Base-by-base conservation (phyloP, 2,888 invertebrate genomes). In the Neoaliturus tenellus region DNA sequence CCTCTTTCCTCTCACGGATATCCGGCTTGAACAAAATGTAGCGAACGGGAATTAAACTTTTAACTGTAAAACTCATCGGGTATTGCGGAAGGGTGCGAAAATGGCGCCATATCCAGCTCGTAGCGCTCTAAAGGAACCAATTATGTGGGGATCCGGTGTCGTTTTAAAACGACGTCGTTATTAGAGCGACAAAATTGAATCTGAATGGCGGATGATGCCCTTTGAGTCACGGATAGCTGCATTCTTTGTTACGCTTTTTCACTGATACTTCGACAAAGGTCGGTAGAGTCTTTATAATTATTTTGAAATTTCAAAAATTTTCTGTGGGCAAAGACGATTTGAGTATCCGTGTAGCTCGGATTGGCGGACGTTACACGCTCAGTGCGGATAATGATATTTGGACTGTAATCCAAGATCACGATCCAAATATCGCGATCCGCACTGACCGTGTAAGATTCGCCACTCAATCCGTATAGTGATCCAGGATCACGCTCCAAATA, bases 151-250 rank as follows among this genome's bases (percentile, higher is more conserved):
- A 62, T 62, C 62, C 62, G 62, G 62, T 62, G 28, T 62, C 62
- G 14, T 62, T 62, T 62, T 31, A 31, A 62, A 62, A 28, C 62
- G 23, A 51, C 20, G 28, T 28, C 62, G 62, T 62, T 62, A 62
- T 62, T 62, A 62, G 62, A 62, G 62, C 62, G 62, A 62, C 62
- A 62, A 62, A 62, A 62, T 62, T 62, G 62, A 62, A 62, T 62
- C 62, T 17, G 62, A 62, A 62, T 62, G 62, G 62, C 62, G 4
- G 28, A 28, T 5, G 23, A 23, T 23, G 14, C 62, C n/a, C 62
- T 62, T 62, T 62, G 14, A 20, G 12, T 28, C 25, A 62, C 62
- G 62, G 62, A 1, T 28, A 31, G 31, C 28, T 28, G 62, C 20
- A 14, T 28, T 25, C 62, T 62, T 62, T 62, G 62, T 62, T 62